A percentile compares a stretch with the other conserved stretches of the same genome.
Conservation (phyloP, 2,113 vertebrate genomes). For the Chloebia gouldiae region DNA sequence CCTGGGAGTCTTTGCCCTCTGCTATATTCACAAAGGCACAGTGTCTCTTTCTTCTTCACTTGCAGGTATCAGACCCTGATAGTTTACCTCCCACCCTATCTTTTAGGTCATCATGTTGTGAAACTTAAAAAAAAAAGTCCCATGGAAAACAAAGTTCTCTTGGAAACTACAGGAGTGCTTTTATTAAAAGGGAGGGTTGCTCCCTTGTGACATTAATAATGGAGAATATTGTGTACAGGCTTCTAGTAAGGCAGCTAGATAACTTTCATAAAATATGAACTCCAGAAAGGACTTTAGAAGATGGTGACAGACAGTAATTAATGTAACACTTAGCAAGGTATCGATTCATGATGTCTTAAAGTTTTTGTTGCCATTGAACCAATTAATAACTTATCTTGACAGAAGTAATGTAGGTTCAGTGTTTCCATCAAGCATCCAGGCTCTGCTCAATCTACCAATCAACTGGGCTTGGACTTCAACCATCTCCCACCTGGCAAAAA, state of each 20-base stretch:
- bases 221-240: background rate
- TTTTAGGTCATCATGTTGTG: background rate
- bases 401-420: slow-evolving; percentile 34
- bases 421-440: slow-evolving; percentile 11
- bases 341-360: slow-evolving; percentile 56
- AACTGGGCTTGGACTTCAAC: background rate
- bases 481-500: background rate
- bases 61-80: background rate
- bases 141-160: background rate
- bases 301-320: slow-evolving; percentile 66
- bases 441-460: background rate
- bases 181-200: background rate
- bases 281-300: slow-evolving; percentile 53
- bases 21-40: background rate
- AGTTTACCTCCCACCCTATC: background rate
- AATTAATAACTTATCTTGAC: slow-evolving; percentile 47
- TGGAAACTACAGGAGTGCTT: background rate
- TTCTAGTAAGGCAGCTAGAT: background rate
- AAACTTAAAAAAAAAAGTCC: background rate
- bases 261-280: slow-evolving; percentile 25
- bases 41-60: background rate
- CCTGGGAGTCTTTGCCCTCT: background rate
- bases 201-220: background rate
- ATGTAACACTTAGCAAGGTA: slow-evolving; percentile 68
- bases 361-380: slow-evolving; percentile 55